Evolutionary conservation across 2,797 vertebrate species (phyloP), one percentile per base, ranked within the genome.

Genomic region (Dallia pectoralis): DNA sequence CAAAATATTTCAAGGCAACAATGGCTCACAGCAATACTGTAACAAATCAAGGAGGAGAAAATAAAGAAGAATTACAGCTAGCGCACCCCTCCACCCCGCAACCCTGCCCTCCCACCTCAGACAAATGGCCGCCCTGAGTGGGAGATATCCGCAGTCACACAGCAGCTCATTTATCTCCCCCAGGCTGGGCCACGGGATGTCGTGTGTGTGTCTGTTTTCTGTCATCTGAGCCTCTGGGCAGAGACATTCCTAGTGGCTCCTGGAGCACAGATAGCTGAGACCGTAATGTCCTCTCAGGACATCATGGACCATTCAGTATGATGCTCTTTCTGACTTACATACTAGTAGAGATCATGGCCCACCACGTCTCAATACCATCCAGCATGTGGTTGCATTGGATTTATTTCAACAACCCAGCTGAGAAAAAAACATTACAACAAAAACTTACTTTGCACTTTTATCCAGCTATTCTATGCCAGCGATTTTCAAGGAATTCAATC

Each of bases 1-100:
- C 72, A 72, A 81, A 87, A 87, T 87, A 87, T 87, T 86, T 87
- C 82, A 85, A 71, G 73, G 74, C 82, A 79, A 85, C 82, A 82
- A 82, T 79, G 69, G 75, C 74, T 67, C 77, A 77, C 63, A 70
- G 66, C 76, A 71, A 83, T 78, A 82, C 69, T 73, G 73, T 71
- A 79, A 85, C 84, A 81, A 82, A 83, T 84, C 82, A 81, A 78
- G 80, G 66, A 74, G 74, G 74, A 69, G 73, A 73, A 82, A 76
- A 80, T 84, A 81, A 88, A 88, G 72, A 84, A 79, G 81, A 87
- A 73, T 82, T 80, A 87, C 74, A 74, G 75, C 80, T 3, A 29
- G 47, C 15, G 51, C 69, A 40, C 64, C 29, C 25, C 67, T 70
- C 32, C 65, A 47, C 69, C 49, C 44, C 44, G 67, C 33, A 32